phyloP scores from a whole-genome alignment of 2,888 invertebrate genomes.

The Aplocera efformata region DNA sequence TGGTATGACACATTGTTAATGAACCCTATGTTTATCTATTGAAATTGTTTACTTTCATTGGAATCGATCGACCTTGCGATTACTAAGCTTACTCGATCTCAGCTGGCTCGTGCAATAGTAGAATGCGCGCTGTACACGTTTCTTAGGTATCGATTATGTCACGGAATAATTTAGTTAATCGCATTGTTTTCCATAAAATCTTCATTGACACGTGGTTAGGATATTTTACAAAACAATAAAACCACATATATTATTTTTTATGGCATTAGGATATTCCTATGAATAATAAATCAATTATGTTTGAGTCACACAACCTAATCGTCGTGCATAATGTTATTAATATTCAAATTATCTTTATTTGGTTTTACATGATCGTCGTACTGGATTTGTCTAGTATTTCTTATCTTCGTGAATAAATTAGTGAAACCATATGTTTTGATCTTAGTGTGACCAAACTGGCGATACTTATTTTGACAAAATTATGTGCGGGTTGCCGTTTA shows the following conservation, averaged over 20 bases:
- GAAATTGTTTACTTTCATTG: too few species aligned
- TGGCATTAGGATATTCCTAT: too few species aligned
- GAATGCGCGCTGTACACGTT: background rate
- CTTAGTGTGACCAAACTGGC: slow-evolving; percentile 18
- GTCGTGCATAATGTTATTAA: slow-evolving; percentile 1
- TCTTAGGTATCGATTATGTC: background rate
- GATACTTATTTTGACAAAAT: background rate
- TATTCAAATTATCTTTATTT: slow-evolving; percentile 3
- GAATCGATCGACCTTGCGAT: slow-evolving; percentile 15
- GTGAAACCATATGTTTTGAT: slow-evolving; percentile 3
- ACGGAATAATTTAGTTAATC: slow-evolving; percentile 1
- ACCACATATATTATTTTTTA: too few species aligned
- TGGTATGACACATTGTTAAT: too few species aligned
- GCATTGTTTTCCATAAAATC: slow-evolving; percentile 5
- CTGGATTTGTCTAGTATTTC: slow-evolving; percentile 29
- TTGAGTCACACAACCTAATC: slow-evolving; percentile 3
- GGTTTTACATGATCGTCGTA: background rate
- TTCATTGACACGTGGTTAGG: slow-evolving; percentile 2
- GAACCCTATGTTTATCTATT: too few species aligned
- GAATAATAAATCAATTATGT: slow-evolving; percentile 1
- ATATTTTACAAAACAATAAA: too few species aligned
- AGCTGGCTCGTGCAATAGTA: slow-evolving; percentile 3
- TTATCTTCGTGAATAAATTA: slow-evolving; percentile 34
- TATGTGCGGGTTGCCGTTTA: background rate
- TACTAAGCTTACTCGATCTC: slow-evolving; percentile 4